These are phyloP conservation scores for Formicarius rufipectus DNA, from an alignment of 2,113 vertebrate genomes.

Conservation along the genomic window DNA sequence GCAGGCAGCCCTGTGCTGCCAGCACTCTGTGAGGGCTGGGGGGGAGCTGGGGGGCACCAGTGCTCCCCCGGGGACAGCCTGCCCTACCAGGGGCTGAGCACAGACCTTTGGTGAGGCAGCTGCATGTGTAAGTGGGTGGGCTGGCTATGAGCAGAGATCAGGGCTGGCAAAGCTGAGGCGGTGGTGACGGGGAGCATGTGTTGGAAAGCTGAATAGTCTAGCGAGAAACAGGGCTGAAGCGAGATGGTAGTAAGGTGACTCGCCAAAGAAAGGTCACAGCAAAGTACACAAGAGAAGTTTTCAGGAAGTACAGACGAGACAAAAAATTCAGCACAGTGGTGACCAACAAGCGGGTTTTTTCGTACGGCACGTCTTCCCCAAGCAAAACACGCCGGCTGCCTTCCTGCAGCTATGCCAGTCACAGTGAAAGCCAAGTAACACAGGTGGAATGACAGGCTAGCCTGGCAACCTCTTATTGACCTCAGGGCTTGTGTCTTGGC, in stretches of 20 bases:
- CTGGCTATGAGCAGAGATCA: neutral
- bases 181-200: neutral
- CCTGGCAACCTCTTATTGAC: neutral
- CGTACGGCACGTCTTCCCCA: neutral
- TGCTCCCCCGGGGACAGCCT: accelerated
- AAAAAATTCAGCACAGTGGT: neutral
- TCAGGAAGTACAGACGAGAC: neutral
- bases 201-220: neutral
- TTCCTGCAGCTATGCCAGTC: neutral
- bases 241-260: neutral
- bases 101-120: neutral
- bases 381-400: neutral
- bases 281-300: neutral
- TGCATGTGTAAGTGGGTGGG: neutral
- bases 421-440: neutral
- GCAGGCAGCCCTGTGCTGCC: accelerated
- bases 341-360: neutral
- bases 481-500: neutral
- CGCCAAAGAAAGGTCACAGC: neutral
- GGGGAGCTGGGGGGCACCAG: accelerated
- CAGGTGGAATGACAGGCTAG: neutral
- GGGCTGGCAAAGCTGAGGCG: neutral
- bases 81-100: neutral
- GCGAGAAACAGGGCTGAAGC: neutral
- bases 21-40: accelerated